Evolutionary conservation across 2,888 invertebrate species (phyloP), one percentile per base, ranked within the genome.

Genomic region (Timandra comae): DNA sequence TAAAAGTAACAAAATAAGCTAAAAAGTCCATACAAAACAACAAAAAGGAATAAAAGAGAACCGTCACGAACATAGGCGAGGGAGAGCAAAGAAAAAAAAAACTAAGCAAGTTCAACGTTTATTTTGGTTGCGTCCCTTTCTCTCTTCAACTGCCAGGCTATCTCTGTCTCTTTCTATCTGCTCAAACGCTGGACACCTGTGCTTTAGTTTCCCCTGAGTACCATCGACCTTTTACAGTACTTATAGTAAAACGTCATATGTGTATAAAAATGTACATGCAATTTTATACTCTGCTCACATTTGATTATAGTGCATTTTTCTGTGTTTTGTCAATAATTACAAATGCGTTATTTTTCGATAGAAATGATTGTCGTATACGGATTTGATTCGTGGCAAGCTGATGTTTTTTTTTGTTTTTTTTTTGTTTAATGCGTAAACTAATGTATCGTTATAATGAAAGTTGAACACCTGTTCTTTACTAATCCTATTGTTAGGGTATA

Each of bases 121-220:
- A 85, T 85, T 85, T 85, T 85, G 73, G 81, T 85, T 73, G 75
- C 67, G 61, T 82, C 81, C 47, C 64, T 56, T 56, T 85, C 72
- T 42, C 50, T 29, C 81, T 21, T 39, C 29, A 3, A 22, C 27
- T 28, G 33, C 45, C 62, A 63, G 46, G 38, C 9, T 71, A 66
- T 53, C 30, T 34, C 59, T 30, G 23, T 76, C 81, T 68, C 69
- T 49, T 46, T 80, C 70, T 49, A 48, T 39, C 74, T 49, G 65
- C 59, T 76, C 75, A 79, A 85, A 75, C 85, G 85, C 77, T 81
- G 85, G 82, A 85, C 85, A 85, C 85, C 85, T 85, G 85, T 85
- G 85, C 85, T 84, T 85, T 79, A 84, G 82, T 84, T 82, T 85
- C 84, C 85, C 81, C 77, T 69, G 77, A 82, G 85, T 85, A 82